Evolutionary conservation across 2,888 invertebrate genomes (phyloP).

Genomic region (Amiota mariae): DNA sequence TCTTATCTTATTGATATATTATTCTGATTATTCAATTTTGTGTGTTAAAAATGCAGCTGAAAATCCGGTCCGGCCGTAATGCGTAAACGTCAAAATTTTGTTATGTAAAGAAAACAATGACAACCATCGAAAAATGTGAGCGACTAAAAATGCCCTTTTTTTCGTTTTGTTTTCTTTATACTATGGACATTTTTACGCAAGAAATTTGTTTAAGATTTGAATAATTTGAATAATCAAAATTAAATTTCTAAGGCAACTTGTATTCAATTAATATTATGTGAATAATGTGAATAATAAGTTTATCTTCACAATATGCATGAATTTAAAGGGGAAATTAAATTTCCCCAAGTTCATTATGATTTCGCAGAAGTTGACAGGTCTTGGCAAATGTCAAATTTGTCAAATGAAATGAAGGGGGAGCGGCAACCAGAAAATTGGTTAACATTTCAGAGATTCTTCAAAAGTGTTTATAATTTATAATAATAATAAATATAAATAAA

Average conservation of each 20-base stretch:
- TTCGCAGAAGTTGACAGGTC: background rate
- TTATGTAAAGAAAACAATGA: slow-evolving; percentile 10
- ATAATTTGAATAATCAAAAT: too few species aligned
- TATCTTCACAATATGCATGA: background rate
- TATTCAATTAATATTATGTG: background rate
- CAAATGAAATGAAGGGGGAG: slow-evolving; percentile 13
- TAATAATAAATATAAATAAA: slow-evolving; percentile 33
- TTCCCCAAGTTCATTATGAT: background rate
- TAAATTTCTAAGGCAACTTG: background rate
- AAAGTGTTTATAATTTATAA: slow-evolving; percentile 38
- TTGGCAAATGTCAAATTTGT: background rate
- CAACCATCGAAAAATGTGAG: slow-evolving; percentile 13
- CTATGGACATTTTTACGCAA: too few species aligned
- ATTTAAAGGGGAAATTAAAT: background rate
- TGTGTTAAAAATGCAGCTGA: slow-evolving; percentile 9
- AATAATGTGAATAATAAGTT: background rate
- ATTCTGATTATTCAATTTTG: background rate
- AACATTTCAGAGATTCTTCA: slow-evolving; percentile 33
- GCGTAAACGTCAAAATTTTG: background rate
- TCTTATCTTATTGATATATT: slow-evolving; percentile 31
- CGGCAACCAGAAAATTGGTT: slow-evolving; percentile 34
- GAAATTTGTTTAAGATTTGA: too few species aligned
- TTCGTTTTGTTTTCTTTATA: too few species aligned
- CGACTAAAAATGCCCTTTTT: too few species aligned
- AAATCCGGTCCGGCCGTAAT: background rate